Percentiles rank a stretch among this genome's conserved stretches.
Conservation (phyloP, 2,113 vertebrate species). For the Macaca fascicularis region T2T-MFA8v1.1 NC_088388.1:74540001-74540500, state of each 20-base stretch:
- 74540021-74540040: background rate
- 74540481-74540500: background rate
- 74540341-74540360: background rate
- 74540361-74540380: background rate
- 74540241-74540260: background rate
- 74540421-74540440: background rate
- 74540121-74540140: background rate
- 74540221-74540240: background rate
- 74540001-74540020: background rate
- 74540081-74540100: background rate
- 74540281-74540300: background rate
- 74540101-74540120: background rate
- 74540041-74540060: slow-evolving; percentile 13
- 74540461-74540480: background rate
- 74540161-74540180: background rate
- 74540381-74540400: background rate
- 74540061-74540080: background rate
- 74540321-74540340: background rate
- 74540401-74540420: background rate
- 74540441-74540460: background rate
- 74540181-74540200: background rate
- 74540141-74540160: background rate
- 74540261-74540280: slow-evolving; percentile 11
- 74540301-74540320: background rate
- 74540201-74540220: background rate